A percentile compares a stretch with the other conserved stretches of the same genome.
These are phyloP conservation scores for Pocillopora verrucosa DNA, from an alignment of 64 coral and sea anemone species.

Conservation along the genomic window DNA sequence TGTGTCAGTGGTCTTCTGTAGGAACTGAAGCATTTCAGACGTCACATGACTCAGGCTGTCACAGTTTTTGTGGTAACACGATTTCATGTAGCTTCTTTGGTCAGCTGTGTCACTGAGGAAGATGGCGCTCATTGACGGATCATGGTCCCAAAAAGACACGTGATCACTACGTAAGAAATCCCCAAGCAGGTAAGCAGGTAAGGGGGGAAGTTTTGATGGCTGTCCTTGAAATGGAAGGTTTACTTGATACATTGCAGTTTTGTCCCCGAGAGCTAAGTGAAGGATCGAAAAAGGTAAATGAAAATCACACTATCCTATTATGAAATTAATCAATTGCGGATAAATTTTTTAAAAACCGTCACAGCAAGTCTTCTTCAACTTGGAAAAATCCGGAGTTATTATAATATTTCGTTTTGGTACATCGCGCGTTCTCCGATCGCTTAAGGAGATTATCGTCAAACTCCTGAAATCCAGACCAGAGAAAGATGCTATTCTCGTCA, in stretches of 20 bases:
- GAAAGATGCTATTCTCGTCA: no score
- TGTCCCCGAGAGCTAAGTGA: slow-evolving; percentile 13
- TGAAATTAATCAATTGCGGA: background rate
- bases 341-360: no score
- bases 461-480: no score
- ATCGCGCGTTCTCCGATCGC: no score
- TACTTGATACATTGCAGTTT: slow-evolving; percentile 13
- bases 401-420: no score
- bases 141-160: slow-evolving; percentile 17
- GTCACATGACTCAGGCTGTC: slow-evolving; percentile 54
- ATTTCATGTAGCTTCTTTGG: slow-evolving; percentile 37
- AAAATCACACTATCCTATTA: background rate
- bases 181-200: rapidly evolving
- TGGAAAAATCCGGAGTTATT: no score
- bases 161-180: slow-evolving; percentile 73
- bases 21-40: slow-evolving; percentile 50
- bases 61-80: slow-evolving; percentile 53
- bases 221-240: slow-evolving; percentile 49
- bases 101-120: slow-evolving; percentile 61
- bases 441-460: no score
- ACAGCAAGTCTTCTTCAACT: no score
- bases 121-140: slow-evolving; percentile 17
- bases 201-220: background rate
- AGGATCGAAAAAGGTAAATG: background rate
- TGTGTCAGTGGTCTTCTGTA: slow-evolving; percentile 65